These are phyloP conservation scores for Drosophila baimaii DNA, from an alignment of 1,140 invertebrate genomes.

Conservation along the genomic window DNA sequence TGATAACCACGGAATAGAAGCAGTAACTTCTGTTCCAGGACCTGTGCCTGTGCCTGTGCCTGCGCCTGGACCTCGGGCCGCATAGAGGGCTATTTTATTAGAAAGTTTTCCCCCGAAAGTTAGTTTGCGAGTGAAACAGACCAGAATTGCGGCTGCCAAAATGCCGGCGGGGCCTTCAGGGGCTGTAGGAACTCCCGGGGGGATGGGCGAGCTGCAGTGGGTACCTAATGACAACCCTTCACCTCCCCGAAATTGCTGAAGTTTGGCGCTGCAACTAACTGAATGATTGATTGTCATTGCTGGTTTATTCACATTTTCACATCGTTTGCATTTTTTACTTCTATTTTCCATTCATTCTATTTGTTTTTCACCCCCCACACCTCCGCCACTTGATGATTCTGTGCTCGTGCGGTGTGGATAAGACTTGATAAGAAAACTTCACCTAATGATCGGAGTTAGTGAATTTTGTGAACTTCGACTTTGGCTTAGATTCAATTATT, in stretches of 20 bases:
- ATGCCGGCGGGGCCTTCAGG: slow-evolving; percentile 43
- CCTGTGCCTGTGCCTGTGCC: background rate
- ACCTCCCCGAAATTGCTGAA: slow-evolving; percentile 62
- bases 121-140: slow-evolving; percentile 72
- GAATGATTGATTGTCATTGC: slow-evolving; percentile 79
- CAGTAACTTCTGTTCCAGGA: slow-evolving; percentile 30
- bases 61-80: slow-evolving; percentile 36
- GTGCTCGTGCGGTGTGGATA: slow-evolving; percentile 23
- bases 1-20: slow-evolving; percentile 29
- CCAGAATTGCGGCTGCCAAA: slow-evolving; percentile 67
- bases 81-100: slow-evolving; percentile 77
- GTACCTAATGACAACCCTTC: slow-evolving; percentile 24
- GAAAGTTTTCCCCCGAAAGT: slow-evolving; percentile 73
- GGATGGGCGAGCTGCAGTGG: slow-evolving; percentile 13
- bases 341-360: slow-evolving; percentile 24
- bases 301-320: slow-evolving; percentile 67
- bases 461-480: slow-evolving; percentile 32
- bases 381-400: slow-evolving; percentile 49
- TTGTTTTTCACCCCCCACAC: slow-evolving; percentile 12
- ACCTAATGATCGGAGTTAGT: slow-evolving; percentile 53
- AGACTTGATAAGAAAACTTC: slow-evolving; percentile 58
- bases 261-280: slow-evolving; percentile 64
- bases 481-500: slow-evolving; percentile 40
- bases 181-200: slow-evolving; percentile 59
- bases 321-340: slow-evolving; percentile 55